Conservation (phyloP, 2,797 vertebrate genomes). For the Pseudochirops corinnae region DNA sequence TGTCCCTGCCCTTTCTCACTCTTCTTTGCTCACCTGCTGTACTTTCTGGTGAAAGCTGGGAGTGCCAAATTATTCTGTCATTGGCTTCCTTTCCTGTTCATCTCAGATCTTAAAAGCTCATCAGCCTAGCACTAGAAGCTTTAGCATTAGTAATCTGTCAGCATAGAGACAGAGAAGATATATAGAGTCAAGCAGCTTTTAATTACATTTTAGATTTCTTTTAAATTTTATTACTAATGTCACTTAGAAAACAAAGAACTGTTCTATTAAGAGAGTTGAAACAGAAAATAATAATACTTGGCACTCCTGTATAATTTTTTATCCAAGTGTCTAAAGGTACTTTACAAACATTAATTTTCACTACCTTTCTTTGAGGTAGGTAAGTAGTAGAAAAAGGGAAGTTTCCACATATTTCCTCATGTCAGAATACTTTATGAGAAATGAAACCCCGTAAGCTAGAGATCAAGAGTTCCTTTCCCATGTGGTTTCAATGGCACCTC, state of each 20-base stretch:
- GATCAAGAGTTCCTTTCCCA: neutral
- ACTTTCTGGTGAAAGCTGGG: neutral
- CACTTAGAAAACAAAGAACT: constrained; percentile 54
- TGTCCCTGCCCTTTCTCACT: neutral
- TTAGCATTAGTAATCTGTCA: neutral
- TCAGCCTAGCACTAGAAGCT: rapidly evolving
- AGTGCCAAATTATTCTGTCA: neutral
- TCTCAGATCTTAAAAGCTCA: neutral
- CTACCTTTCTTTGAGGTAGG: neutral
- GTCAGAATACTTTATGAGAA: neutral
- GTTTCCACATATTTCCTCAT: constrained; percentile 47
- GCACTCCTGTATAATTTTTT: constrained; percentile 1
- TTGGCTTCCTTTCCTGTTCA: neutral
- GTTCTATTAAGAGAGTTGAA: constrained; percentile 34
- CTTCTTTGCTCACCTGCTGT: neutral
- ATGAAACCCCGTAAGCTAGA: neutral
- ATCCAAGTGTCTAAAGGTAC: constrained; percentile 43
- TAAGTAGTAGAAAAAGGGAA: constrained; percentile 3
- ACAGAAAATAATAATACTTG: constrained; percentile 14
- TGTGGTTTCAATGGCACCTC: neutral
- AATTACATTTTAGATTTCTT: constrained; percentile 45
- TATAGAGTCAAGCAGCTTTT: constrained; percentile 7
- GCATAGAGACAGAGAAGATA: neutral
- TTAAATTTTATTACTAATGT: constrained; percentile 45
- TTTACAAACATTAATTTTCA: constrained; percentile 32